Conservation (phyloP, 2,797 vertebrate genomes). For the Scolopax rusticola region DNA sequence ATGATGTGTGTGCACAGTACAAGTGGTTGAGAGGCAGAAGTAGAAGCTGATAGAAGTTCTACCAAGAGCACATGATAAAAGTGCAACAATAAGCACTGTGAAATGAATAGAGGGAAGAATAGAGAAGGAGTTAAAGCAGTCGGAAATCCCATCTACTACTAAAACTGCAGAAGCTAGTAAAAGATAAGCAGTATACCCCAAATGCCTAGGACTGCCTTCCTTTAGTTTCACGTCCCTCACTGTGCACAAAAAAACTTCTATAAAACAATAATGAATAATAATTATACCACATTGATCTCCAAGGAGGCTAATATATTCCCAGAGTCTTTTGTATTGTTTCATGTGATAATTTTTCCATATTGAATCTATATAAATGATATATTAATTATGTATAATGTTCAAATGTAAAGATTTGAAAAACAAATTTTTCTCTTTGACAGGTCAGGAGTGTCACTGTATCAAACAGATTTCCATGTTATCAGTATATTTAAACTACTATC, state of each 20-base stretch:
- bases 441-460: neutral
- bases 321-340: neutral
- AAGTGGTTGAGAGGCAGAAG: neutral
- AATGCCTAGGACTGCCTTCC: neutral
- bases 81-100: fast-evolving
- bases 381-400: neutral
- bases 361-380: neutral
- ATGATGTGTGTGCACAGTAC: neutral
- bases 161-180: neutral
- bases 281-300: neutral
- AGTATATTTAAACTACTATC: neutral
- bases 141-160: neutral
- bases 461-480: neutral
- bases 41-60: neutral
- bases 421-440: neutral
- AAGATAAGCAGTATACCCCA: neutral
- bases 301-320: neutral
- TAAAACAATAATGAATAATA: neutral
- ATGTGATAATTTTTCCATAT: neutral
- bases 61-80: neutral
- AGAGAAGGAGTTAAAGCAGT: neutral
- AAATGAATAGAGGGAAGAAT: neutral
- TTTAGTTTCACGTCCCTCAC: neutral
- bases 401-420: neutral
- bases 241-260: neutral